These are phyloP conservation scores for Drosophila simulans DNA, from an alignment of 1,140 invertebrate species.

Conservation along the genomic window DNA sequence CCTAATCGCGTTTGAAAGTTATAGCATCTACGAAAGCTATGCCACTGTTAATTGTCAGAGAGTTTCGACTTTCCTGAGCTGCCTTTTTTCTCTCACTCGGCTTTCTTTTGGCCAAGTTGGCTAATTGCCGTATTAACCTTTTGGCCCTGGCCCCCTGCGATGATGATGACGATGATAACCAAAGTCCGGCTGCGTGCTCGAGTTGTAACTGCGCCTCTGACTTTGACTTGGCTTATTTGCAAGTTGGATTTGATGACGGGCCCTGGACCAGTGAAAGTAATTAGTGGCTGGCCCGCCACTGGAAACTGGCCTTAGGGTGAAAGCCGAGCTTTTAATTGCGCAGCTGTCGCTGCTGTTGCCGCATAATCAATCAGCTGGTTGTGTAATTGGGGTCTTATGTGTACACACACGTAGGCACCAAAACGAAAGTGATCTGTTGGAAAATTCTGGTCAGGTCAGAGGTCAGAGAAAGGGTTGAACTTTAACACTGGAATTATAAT, in stretches of 20 bases:
- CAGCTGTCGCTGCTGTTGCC: constrained; percentile 28
- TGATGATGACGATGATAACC: constrained; percentile 49
- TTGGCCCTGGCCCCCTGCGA: constrained; percentile 59
- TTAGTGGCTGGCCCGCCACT: constrained; percentile 41
- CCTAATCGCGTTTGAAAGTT: constrained; percentile 78
- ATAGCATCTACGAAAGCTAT: constrained; percentile 33
- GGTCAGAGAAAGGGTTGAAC: constrained; percentile 5
- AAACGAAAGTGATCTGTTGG: constrained; percentile 58
- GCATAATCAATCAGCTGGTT: constrained; percentile 65
- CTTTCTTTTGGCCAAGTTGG: constrained; percentile 55
- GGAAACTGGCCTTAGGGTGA: constrained; percentile 51
- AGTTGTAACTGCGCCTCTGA: constrained; percentile 55
- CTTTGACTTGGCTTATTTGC: constrained; percentile 53
- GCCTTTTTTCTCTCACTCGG: constrained; percentile 25
- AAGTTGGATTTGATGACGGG: constrained; percentile 63
- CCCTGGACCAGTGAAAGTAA: constrained; percentile 75
- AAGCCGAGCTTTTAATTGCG: constrained; percentile 74
- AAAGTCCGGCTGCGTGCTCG: constrained; percentile 58
- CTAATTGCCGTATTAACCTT: constrained; percentile 81
- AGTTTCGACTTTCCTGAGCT: constrained; percentile 11
- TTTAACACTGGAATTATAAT: neutral
- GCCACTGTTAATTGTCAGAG: constrained; percentile 46
- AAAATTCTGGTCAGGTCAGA: constrained; percentile 3
- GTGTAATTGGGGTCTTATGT: constrained; percentile 26
- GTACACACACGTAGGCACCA: neutral